Evolutionary conservation across 2,888 invertebrate species (phyloP).

Genomic region (Acleris holmiana): DNA sequence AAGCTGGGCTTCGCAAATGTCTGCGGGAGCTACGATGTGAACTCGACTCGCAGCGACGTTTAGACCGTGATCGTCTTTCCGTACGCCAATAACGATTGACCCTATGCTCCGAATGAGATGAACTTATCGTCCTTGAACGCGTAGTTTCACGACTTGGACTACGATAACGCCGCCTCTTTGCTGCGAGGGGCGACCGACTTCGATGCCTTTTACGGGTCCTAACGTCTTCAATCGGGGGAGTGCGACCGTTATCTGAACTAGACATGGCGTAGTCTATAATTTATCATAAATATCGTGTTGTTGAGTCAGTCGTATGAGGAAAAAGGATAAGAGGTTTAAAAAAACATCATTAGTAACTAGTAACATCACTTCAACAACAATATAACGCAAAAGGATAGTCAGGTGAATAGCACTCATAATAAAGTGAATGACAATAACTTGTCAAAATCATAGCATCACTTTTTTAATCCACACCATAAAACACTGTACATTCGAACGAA

Average conservation of each 20-base stretch:
- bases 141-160: not conserved
- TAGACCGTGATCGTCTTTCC: not conserved
- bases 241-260: not conserved
- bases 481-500: no score
- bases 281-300: not conserved
- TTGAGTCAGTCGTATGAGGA: not conserved
- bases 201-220: not conserved
- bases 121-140: not conserved
- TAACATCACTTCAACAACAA: no score
- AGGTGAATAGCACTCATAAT: no score
- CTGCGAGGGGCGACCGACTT: not conserved
- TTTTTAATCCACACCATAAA: no score
- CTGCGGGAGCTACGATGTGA: conserved; percentile 14
- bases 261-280: not conserved
- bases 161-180: not conserved
- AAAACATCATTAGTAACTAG: not conserved
- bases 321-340: not conserved
- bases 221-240: not conserved
- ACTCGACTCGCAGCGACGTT: not conserved
- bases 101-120: not conserved
- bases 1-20: conserved; percentile 4
- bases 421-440: not conserved
- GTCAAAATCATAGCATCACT: no score
- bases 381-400: not conserved
- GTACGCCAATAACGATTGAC: not conserved